Evolutionary conservation across 2,113 vertebrate species (phyloP), one percentile per base, ranked within the genome.

Genomic region (Nyctereutes procyonoides): DNA sequence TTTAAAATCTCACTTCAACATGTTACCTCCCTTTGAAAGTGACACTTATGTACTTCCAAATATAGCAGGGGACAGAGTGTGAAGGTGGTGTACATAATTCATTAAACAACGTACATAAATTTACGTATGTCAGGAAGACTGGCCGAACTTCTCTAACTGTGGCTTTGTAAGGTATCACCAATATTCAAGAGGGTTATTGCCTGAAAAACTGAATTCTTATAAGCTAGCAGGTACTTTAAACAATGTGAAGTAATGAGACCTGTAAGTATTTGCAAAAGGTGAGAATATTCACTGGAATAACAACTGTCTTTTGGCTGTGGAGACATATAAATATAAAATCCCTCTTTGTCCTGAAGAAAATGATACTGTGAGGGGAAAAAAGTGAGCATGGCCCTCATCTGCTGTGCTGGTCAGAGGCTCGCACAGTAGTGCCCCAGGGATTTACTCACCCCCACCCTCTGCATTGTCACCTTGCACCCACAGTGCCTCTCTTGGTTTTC

Each of bases 381-480:
- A 22, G 55, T 2, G 4, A 58, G 35, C 15, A 2, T 1, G 35
- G 58, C 11, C 9, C 14, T 10, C 38, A 10, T 26, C 20, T 71
- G 55, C 71, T 1, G 0, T 1, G 2, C 62, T 1, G 15, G 32
- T 4, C 16, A 1, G 35, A 51, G 77, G 74, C 16, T 8, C n/a
- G 22, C 2, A 53, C 0, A 0, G 48, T 26, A 0, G 77, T 2
- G 0, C 14, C 16, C 17, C 9, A 0, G 43, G 83, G 10, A 20
- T 4, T 51, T 26, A 2, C 28, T 7, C 5, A 0, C 4, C 24
- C 4, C 7, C 2, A 2, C 20, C 14, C 63, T 35, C 15, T 14
- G 0, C 7, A 13, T 43, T 43, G 20, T 17, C 43, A 30, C 24
- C 43, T 16, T 17, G 55, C 4, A 32, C 58, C 24, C 38, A 51